phyloP scores from a whole-genome alignment of 2,888 invertebrate species.

The Idaea biselata region DNA sequence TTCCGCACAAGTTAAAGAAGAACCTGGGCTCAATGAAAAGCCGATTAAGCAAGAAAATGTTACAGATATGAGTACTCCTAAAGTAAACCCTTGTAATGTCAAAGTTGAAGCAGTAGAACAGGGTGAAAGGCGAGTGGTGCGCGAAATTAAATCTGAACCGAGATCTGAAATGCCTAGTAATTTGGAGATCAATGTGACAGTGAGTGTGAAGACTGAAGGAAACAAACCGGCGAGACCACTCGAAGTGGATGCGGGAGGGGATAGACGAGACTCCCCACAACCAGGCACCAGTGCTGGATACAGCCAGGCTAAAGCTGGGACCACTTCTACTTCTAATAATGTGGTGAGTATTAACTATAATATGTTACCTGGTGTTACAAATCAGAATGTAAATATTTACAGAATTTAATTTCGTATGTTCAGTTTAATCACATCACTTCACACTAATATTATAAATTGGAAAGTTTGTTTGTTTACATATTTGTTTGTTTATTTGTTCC shows the following conservation, averaged over 20 bases:
- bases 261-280: constrained; percentile 57
- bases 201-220: constrained; percentile 52
- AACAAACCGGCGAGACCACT: constrained; percentile 34
- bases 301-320: constrained; percentile 31
- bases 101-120: constrained; percentile 43
- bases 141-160: constrained; percentile 52
- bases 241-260: constrained; percentile 47
- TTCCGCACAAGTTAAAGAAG: constrained; percentile 50
- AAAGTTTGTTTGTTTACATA: too few species aligned
- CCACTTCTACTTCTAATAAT: constrained; percentile 34
- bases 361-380: too few species aligned
- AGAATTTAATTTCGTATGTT: too few species aligned
- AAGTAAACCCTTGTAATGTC: constrained; percentile 23
- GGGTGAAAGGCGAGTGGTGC: constrained; percentile 7
- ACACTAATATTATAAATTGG: too few species aligned
- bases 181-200: constrained; percentile 33
- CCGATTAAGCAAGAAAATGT: constrained; percentile 51
- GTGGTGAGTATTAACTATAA: constrained; percentile 35
- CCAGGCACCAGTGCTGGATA: constrained; percentile 62
- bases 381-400: too few species aligned
- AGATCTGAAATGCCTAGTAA: constrained; percentile 27
- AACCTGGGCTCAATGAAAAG: constrained; percentile 41
- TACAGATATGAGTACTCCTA: constrained; percentile 8
- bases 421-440: too few species aligned
- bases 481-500: too few species aligned